These are phyloP conservation scores for Centruroides sculpturatus DNA, from an alignment of 1,140 invertebrate genomes.

Conservation along the genomic window DNA sequence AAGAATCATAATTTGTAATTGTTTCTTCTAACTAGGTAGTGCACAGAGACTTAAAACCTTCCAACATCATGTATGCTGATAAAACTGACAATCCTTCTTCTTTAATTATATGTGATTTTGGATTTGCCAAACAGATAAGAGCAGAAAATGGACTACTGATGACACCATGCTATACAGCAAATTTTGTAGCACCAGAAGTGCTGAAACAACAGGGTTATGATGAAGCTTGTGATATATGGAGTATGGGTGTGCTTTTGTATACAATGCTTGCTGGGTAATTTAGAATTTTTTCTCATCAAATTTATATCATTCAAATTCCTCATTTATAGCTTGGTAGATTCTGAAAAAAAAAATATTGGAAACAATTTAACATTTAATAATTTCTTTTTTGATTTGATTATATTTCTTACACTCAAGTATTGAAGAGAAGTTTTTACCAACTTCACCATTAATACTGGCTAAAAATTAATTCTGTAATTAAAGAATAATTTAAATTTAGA, in stretches of 20 bases:
- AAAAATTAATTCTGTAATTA: no score
- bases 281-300: no score
- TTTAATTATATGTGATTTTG: constrained; percentile 83
- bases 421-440: no score
- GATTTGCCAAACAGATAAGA: constrained; percentile 91
- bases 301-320: no score
- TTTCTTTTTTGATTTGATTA: no score
- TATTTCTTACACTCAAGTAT: no score
- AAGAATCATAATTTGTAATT: no score
- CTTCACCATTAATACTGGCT: no score
- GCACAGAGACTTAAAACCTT: constrained; percentile 68
- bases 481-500: no score
- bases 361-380: no score
- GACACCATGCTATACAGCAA: constrained; percentile 98
- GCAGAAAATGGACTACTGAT: constrained; percentile 97
- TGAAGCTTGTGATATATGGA: constrained; percentile 98
- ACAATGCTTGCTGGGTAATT: constrained; percentile 51
- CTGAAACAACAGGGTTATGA: constrained; percentile 91
- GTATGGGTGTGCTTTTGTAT: constrained; percentile 85
- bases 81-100: constrained; percentile 59
- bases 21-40: constrained; percentile 42
- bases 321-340: no score
- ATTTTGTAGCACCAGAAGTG: constrained; percentile 98
- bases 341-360: no score
- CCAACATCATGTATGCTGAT: constrained; percentile 89